Evolutionary conservation across 2,888 invertebrate species (phyloP), one percentile per base, ranked within the genome.

Genomic region (Tetragonisca angustula): DNA sequence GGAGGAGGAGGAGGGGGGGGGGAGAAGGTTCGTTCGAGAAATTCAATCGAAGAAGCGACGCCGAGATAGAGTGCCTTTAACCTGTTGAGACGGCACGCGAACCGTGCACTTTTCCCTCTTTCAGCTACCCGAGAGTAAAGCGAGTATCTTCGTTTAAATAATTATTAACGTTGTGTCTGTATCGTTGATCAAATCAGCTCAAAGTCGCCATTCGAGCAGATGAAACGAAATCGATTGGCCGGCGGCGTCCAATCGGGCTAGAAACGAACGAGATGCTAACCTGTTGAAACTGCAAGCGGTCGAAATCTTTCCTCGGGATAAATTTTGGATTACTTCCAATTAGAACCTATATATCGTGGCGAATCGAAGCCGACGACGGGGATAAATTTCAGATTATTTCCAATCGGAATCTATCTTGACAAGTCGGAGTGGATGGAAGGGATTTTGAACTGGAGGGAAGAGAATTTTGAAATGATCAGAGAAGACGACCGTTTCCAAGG

Each of bases 221-320:
- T 50, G 59, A 79, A 74, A 67, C 36, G 78, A 50, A 61, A 79
- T 69, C 76, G 76, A 71, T 76, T 79, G 62, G 81, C 49, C 64
- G 62, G 64, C 19, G 81, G 76, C 83, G 82, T 36, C 67, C 76
- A 71, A 78, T 69, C 65, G 77, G 61, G 76, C 64, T 49, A 67
- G 80, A 43, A 43, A 43, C 43, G 43, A 85, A 85, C 61, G 61
- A n/a, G 79, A 77, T 76, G 81, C 72, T 80, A 70, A 84, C 76
- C 72, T 83, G 82, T 85, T 75, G 91, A 76, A 93, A 92, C 50
- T 91, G 86, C 36, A 92, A 88, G 78, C 68, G 27, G 81, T 93
- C 92, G 71, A 92, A 91, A 59, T 59, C 59, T 73, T 73, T 36
- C 6, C 65, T 49, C 56, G 36, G 64, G 64, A 82, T 71, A 56